Base-by-base conservation (phyloP, 2,888 invertebrate genomes). In the Ormia ochracea region DNA sequence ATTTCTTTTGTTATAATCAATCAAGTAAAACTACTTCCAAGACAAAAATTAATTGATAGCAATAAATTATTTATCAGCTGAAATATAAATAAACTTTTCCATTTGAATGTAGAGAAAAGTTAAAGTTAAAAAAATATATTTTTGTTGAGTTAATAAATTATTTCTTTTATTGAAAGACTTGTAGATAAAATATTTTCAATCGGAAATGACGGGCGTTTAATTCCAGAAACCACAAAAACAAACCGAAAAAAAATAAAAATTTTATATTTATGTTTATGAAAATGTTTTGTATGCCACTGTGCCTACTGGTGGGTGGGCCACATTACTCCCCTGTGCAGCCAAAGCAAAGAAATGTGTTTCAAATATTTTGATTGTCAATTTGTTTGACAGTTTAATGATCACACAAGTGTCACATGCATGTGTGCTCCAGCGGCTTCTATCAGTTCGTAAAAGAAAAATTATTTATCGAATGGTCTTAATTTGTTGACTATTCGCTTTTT, bases 321-420 rank as follows among this genome's bases (percentile, higher is more conserved):
- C 28, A 12, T 36, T 31, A 50, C 19, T 38, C 10, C 3, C 12
- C 10, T 52, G 9, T 45, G n/a, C 38, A 10, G 1, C 5, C 10
- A 65, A 28, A 48, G 41, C 48, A 48, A 4, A 4, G 12, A 10
- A 41, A 65, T 68, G 69, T 69, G 66, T 79, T 70, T 77, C 63
- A 77, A 78, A 76, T 59, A 77, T 72, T 74, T 77, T 68, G 82
- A 82, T 78, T 83, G 79, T 83, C 82, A 82, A 82, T 82, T 82
- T 79, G 69, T 74, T 82, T 82, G 83, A 82, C 81, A 81, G 70
- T 82, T 81, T 81, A 63, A 82, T 76, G 82, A 79, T 78, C 81
- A 74, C 72, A 81, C 80, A 80, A 72, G 21, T 80, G 76, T 80
- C 72, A 72, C 48, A 61, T 41, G 14, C 61, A 45, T 75, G 45